Percentiles rank a stretch among this genome's conserved stretches.
Evolutionary conservation across 2,113 vertebrate genomes (phyloP).

Genomic region (Cricetomys ansorgei): DNA sequence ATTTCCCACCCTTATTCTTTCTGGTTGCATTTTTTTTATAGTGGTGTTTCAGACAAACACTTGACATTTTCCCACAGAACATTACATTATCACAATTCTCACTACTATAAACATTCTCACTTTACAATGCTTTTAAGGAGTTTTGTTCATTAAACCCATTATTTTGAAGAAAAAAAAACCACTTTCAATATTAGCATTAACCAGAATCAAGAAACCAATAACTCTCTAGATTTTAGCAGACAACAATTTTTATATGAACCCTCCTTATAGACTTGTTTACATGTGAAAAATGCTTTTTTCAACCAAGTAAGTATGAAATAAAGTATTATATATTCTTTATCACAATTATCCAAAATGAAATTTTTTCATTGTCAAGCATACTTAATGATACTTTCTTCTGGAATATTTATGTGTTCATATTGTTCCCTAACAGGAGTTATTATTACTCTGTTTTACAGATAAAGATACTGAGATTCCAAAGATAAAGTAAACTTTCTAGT

Average conservation of each 20-base stretch:
- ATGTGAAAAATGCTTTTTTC: not conserved
- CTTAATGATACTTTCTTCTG: not conserved
- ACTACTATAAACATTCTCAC: not conserved
- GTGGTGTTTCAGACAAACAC: not conserved
- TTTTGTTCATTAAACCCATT: constrained; percentile 13
- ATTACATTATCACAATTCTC: constrained; percentile 18
- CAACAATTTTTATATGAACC: not conserved
- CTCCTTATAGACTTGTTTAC: not conserved
- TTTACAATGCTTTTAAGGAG: not conserved
- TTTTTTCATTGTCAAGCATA: not conserved
- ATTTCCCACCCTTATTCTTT: not conserved
- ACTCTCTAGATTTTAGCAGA: not conserved
- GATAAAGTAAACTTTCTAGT: not conserved
- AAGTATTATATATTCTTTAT: not conserved
- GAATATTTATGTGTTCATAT: not conserved
- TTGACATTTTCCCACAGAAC: constrained; percentile 56
- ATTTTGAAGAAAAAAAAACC: not conserved
- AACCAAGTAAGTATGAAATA: not conserved
- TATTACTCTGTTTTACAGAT: not conserved
- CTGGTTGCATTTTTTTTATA: constrained; percentile 16
- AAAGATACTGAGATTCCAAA: not conserved
- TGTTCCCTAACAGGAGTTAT: not conserved
- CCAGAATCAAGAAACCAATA: not conserved
- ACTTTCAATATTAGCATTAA: not conserved
- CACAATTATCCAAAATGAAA: not conserved